A percentile compares a stretch with the other conserved stretches of the same genome.
Conservation (phyloP, 2,797 vertebrate species). For the Tamandua tetradactyla region DNA sequence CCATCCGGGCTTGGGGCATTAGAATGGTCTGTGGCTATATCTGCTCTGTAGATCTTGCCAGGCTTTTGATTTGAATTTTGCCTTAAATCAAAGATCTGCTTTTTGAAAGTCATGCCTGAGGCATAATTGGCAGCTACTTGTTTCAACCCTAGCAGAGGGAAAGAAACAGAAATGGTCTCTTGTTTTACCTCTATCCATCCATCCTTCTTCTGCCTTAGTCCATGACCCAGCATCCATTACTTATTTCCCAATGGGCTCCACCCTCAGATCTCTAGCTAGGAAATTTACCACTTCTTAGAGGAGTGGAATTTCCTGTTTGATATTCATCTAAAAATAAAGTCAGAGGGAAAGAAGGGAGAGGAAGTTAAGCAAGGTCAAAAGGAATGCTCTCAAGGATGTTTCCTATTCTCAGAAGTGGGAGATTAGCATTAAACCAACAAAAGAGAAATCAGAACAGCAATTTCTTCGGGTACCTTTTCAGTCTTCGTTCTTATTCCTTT, state of each 20-base stretch:
- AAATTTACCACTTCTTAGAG: slow-evolving; percentile 61
- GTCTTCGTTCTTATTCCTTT: slow-evolving; percentile 8
- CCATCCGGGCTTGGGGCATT: slow-evolving; percentile 78
- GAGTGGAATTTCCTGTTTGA: slow-evolving; percentile 73
- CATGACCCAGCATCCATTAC: background rate
- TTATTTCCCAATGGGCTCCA: slow-evolving; percentile 54
- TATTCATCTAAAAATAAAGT: slow-evolving; percentile 74
- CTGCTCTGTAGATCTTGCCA: slow-evolving; percentile 75
- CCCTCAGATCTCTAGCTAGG: slow-evolving; percentile 44
- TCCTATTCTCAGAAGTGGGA: slow-evolving; percentile 54
- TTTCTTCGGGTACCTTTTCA: slow-evolving; percentile 13
- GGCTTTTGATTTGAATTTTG: slow-evolving; percentile 78
- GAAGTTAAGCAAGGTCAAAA: slow-evolving; percentile 64
- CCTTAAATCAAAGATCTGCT: slow-evolving; percentile 44
- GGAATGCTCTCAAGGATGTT: slow-evolving; percentile 41
- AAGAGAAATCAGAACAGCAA: background rate
- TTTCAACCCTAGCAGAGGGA: background rate
- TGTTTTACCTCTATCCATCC: background rate
- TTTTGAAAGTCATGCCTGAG: slow-evolving; percentile 12
- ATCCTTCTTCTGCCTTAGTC: background rate
- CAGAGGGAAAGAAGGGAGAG: slow-evolving; percentile 60
- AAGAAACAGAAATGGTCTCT: background rate
- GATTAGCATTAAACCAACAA: slow-evolving; percentile 60
- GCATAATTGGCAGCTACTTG: background rate
- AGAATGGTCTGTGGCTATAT: slow-evolving; percentile 78